A percentile compares a stretch with the other conserved stretches of the same genome.
phyloP scores from a whole-genome alignment of 2,888 invertebrate species.

The Hydropsyche betteni region DNA sequence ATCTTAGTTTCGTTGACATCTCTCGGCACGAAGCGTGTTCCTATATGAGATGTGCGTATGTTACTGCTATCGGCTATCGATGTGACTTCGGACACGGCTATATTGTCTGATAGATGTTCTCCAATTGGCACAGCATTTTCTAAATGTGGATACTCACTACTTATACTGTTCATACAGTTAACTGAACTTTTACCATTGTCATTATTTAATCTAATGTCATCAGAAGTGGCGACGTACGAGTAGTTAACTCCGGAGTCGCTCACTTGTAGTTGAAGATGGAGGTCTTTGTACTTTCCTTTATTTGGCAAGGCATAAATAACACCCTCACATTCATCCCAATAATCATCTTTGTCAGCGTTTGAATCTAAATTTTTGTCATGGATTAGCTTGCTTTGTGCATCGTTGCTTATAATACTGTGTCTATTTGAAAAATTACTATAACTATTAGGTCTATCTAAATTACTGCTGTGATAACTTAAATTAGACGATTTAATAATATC shows the following conservation, averaged over 20 bases:
- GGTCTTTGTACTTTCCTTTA: slow-evolving; percentile 65
- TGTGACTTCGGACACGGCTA: slow-evolving; percentile 58
- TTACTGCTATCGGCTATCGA: slow-evolving; percentile 55
- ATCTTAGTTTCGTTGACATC: slow-evolving; percentile 51
- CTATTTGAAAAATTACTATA: slow-evolving; percentile 55
- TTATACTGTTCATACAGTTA: slow-evolving; percentile 63
- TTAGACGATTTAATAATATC: slow-evolving; percentile 35
- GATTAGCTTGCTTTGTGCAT: slow-evolving; percentile 57
- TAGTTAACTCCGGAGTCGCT: slow-evolving; percentile 65
- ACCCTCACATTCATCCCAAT: slow-evolving; percentile 68
- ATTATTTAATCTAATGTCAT: slow-evolving; percentile 61
- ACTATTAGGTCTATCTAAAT: slow-evolving; percentile 43
- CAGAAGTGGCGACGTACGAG: slow-evolving; percentile 64
- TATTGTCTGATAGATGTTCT: slow-evolving; percentile 56
- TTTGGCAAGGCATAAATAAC: slow-evolving; percentile 66
- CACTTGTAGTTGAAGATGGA: slow-evolving; percentile 64
- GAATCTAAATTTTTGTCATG: slow-evolving; percentile 62
- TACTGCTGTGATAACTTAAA: slow-evolving; percentile 28
- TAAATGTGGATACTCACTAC: slow-evolving; percentile 62
- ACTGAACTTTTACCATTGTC: slow-evolving; percentile 63
- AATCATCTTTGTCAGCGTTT: slow-evolving; percentile 66
- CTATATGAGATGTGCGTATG: slow-evolving; percentile 63
- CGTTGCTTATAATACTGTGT: slow-evolving; percentile 60
- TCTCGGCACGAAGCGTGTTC: slow-evolving; percentile 52
- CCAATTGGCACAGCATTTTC: slow-evolving; percentile 62